Base-by-base conservation (phyloP, 2,888 invertebrate genomes). In the Pachliopta kotzebuea region DNA sequence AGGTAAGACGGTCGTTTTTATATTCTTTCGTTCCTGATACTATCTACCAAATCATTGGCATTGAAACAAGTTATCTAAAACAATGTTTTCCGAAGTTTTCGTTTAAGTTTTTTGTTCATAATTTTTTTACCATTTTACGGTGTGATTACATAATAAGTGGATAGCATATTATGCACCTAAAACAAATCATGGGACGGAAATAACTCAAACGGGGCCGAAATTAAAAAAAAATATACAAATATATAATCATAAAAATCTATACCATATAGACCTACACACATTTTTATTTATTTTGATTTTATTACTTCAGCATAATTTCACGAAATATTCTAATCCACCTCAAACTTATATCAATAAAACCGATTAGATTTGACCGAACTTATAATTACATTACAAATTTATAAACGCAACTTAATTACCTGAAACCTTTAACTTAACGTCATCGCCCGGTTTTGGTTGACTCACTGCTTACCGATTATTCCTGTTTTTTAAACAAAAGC, bases 361-460 rank as follows among this genome's bases (percentile, higher is more conserved):
- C 45, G 42, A 24, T 57, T 45, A 23, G 7, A 23, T 42, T 18
- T 49, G 4, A 18, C 20, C 49, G 8, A 45, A n/a, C n/a, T 45
- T n/a, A n/a, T 45, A 45, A 45, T 45, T 45, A 45, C n/a, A 42
- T n/a, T 42, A 45, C 11, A 11, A 45, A 45, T n/a, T n/a, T 18
- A 45, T 14, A 56, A 56, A 31, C 14, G 14, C 24, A 56, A 18
- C 29, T 49, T 55, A 20, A 37, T 58, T 58, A 58, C 59, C 63
- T 60, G 21, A 57, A 45, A 29, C 21, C 50, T 20, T 45, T 18
- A n/a, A n/a, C n/a, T 45, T 18, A 31, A 50, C 17, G 60, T 65
- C 65, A 65, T 65, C 65, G 65, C 65, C 65, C 65, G 65, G 65
- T 57, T 65, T 56, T 56, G 20, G 31, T 56, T 60, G 60, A 65